phyloP scores from a whole-genome alignment of 2,888 invertebrate genomes.

The Podotricha telesiphe region DNA sequence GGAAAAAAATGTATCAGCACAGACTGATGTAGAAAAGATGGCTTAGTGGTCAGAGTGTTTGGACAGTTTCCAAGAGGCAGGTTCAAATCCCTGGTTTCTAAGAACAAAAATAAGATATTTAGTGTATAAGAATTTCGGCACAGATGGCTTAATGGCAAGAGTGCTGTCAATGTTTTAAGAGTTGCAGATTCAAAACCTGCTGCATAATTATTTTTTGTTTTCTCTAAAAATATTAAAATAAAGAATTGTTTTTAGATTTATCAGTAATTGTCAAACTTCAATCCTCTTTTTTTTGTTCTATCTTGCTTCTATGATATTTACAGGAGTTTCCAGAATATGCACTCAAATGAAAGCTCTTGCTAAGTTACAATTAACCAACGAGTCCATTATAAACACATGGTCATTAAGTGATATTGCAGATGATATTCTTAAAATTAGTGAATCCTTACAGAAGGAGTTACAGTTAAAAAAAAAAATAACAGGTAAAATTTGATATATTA shows the following conservation, averaged over 20 bases:
- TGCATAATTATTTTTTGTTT: no score
- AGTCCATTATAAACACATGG: slow-evolving; percentile 72
- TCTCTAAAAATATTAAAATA: no score
- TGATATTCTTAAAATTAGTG: slow-evolving; percentile 54
- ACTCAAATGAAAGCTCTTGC: slow-evolving; percentile 64
- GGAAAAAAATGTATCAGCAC: no score
- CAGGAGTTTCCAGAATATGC: slow-evolving; percentile 61
- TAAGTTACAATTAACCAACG: slow-evolving; percentile 57
- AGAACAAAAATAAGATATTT: no score
- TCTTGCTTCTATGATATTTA: slow-evolving; percentile 37
- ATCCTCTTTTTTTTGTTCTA: background rate
- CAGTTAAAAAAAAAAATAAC: slow-evolving; percentile 62
- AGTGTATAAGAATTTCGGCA: no score
- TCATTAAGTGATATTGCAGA: slow-evolving; percentile 60
- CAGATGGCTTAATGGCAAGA: no score
- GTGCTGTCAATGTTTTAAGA: no score
- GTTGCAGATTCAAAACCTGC: no score
- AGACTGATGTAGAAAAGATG: no score
- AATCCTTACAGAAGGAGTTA: slow-evolving; percentile 59
- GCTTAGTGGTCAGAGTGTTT: no score
- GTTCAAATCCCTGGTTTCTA: no score
- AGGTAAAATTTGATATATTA: slow-evolving; percentile 52
- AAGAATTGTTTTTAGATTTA: background rate
- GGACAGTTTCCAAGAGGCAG: no score
- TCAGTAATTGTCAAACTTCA: background rate